phyloP scores from a whole-genome alignment of 2,888 invertebrate genomes.

The Odontomyia ornata region DNA sequence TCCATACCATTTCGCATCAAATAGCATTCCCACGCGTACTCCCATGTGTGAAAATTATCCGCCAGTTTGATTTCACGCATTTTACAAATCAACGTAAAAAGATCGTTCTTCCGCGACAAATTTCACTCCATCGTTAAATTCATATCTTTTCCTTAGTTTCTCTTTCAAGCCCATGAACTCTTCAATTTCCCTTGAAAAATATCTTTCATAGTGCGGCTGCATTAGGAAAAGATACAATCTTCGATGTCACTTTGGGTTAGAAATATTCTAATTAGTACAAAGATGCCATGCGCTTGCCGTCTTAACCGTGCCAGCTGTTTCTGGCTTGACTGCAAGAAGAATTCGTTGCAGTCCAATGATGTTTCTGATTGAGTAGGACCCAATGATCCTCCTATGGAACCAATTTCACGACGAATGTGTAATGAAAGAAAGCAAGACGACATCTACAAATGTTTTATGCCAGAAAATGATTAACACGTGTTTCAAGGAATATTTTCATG shows the following conservation, averaged over 20 bases:
- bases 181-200: not conserved
- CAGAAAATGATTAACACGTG: slow-evolving; percentile 42
- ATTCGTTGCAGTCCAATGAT: not conserved
- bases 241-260: slow-evolving; percentile 28
- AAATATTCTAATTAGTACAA: slow-evolving; percentile 10
- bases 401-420: not conserved
- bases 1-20: not conserved
- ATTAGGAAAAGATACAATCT: not conserved
- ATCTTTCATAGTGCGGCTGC: not conserved
- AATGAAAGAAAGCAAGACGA: not conserved
- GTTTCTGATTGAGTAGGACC: too few relatives aligned
- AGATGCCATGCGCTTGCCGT: slow-evolving; percentile 28
- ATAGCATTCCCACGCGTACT: not conserved
- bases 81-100: not conserved
- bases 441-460: slow-evolving; percentile 7
- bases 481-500: slow-evolving; percentile 20
- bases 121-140: not conserved
- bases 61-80: slow-evolving; percentile 28
- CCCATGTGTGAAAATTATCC: not conserved
- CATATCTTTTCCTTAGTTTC: not conserved
- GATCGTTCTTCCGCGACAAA: slow-evolving; percentile 13
- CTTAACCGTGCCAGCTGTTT: slow-evolving; percentile 30
- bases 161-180: not conserved
- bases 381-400: too few relatives aligned
- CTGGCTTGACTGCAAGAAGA: not conserved